Conservation (phyloP, 2,888 invertebrate species). For the Lasioglossum morio region DNA sequence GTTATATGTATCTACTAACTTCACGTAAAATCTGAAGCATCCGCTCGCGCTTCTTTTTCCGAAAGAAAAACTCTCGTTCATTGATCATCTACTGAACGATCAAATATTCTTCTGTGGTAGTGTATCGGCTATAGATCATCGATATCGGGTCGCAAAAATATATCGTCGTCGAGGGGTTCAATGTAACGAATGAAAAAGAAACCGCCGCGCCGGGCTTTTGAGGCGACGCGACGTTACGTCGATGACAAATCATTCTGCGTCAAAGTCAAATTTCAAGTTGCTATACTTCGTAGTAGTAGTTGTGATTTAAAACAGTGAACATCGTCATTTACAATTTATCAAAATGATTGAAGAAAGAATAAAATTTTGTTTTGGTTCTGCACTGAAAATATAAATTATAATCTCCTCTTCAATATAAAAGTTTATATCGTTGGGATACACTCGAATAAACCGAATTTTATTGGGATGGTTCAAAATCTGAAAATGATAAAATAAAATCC, state of each 20-base stretch:
- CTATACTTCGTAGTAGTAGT: not conserved
- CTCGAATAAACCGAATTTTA: too few species aligned
- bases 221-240: not conserved
- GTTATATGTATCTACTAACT: not conserved
- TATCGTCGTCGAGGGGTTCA: not conserved
- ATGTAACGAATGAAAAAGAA: not conserved
- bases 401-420: too few species aligned
- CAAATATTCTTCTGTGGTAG: not conserved
- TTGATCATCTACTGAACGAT: not conserved
- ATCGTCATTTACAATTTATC: not conserved
- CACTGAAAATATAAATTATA: too few species aligned
- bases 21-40: conserved; percentile 5
- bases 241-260: not conserved
- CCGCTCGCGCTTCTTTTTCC: not conserved
- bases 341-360: not conserved
- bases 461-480: too few species aligned
- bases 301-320: not conserved
- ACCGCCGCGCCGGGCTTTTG: not conserved
- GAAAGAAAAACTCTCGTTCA: not conserved
- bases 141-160: not conserved
- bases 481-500: too few species aligned
- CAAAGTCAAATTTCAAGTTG: not conserved
- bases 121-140: not conserved
- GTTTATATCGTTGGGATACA: too few species aligned
- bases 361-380: too few species aligned